Conservation (phyloP, 1,140 invertebrate genomes). For the Ceratina japonica region DNA sequence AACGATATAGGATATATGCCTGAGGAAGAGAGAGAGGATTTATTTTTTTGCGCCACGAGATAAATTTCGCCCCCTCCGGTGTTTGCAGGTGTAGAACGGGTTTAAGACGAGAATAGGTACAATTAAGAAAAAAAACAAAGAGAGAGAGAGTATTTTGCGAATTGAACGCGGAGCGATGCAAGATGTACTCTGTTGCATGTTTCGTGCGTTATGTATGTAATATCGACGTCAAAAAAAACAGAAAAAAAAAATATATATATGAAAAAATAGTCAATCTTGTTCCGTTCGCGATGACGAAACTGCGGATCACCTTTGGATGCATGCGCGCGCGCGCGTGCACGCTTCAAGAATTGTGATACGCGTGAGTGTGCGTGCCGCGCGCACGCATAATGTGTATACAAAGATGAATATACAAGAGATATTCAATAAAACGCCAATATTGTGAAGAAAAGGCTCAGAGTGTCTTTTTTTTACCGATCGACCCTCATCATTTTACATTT, state of each 20-base stretch:
- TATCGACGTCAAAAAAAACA: slow-evolving; percentile 23
- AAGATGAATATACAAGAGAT: slow-evolving; percentile 46
- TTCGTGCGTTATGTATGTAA: slow-evolving; percentile 38
- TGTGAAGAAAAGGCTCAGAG: background rate
- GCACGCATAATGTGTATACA: slow-evolving; percentile 46
- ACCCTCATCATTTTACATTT: too few species aligned
- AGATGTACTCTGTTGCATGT: slow-evolving; percentile 41
- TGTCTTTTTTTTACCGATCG: too few species aligned
- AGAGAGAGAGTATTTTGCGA: slow-evolving; percentile 32
- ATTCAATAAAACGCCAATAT: slow-evolving; percentile 51
- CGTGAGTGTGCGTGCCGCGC: slow-evolving; percentile 39
- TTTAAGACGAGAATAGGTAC: background rate
- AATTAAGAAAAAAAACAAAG: background rate
- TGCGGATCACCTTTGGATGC: slow-evolving; percentile 37
- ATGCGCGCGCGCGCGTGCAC: slow-evolving; percentile 29
- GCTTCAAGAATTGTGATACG: slow-evolving; percentile 42
- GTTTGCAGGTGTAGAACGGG: background rate
- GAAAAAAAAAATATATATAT: too few species aligned
- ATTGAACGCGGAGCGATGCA: slow-evolving; percentile 15
- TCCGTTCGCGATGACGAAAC: slow-evolving; percentile 16
- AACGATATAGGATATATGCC: slow-evolving; percentile 6
- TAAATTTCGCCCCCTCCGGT: slow-evolving; percentile 11
- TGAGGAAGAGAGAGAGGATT: slow-evolving; percentile 25
- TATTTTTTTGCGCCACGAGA: slow-evolving; percentile 41
- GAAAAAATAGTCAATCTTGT: slow-evolving; percentile 44